Evolutionary conservation across 23 tunicate genomes (phyloP), one percentile per base, ranked within the genome.

Genomic region (Clavelina lepadiformis): DNA sequence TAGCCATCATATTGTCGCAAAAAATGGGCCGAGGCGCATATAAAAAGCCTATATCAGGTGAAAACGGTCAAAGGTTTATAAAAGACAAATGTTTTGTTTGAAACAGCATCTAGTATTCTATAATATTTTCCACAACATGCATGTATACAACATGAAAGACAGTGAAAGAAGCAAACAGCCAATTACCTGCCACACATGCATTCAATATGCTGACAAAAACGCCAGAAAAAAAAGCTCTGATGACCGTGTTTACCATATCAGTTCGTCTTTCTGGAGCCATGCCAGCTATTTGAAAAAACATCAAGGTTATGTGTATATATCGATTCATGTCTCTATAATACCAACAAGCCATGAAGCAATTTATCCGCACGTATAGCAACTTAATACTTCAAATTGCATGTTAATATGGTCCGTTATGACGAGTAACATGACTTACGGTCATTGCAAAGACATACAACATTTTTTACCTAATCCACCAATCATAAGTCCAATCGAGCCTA

Each of bases 121-220:
- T n/a, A n/a, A n/a, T n/a, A n/a, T n/a, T n/a, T n/a, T n/a, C n/a
- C n/a, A n/a, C n/a, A n/a, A n/a, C n/a, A n/a, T n/a, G n/a, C n/a
- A n/a, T n/a, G n/a, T n/a, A n/a, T n/a, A n/a, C n/a, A n/a, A n/a
- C n/a, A n/a, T n/a, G n/a, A n/a, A n/a, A n/a, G n/a, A n/a, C n/a
- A n/a, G n/a, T n/a, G n/a, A n/a, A n/a, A n/a, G n/a, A n/a, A n/a
- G n/a, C n/a, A n/a, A n/a, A n/a, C n/a, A n/a, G n/a, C n/a, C n/a
- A n/a, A n/a, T 45, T 65, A 65, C 83, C 83, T 18, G 83, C 76
- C 1, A 69, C 75, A 54, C 83, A 68, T 27, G 83, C 83, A 46
- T 77, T 77, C 35, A 77, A 51, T 22, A 77, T 55, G 28, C 67
- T 69, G 28, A 77, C 83, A 54, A 70, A 70, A 15, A 70, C 36